Conservation (phyloP, 2,797 vertebrate genomes). For the Falco columbarius region DNA sequence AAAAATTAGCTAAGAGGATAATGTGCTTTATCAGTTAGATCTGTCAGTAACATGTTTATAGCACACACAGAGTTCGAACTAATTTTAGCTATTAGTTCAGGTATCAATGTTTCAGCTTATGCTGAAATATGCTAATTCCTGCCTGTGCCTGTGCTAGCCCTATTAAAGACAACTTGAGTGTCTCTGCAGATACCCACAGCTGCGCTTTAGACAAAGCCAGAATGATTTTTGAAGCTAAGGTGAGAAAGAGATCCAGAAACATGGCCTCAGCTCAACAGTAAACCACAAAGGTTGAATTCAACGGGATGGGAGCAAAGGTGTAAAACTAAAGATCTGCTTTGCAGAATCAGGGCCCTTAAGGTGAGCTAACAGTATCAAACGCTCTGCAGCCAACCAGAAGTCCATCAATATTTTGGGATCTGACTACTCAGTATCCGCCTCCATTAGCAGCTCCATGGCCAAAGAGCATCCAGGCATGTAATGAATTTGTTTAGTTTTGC, state of each 20-base stretch:
- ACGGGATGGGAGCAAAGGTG: neutral
- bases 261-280: neutral
- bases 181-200: neutral
- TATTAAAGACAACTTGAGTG: neutral
- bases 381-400: neutral
- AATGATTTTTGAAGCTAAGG: neutral
- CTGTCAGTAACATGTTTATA: neutral
- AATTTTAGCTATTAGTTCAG: slow-evolving; percentile 11
- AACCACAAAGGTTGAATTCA: neutral
- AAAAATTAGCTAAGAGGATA: neutral
- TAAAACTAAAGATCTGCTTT: neutral
- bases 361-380: neutral
- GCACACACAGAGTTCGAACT: neutral
- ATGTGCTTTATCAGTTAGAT: neutral
- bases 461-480: neutral
- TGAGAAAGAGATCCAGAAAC: neutral
- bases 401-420: neutral
- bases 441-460: neutral
- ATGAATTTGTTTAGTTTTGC: neutral
- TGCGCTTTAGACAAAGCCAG: neutral
- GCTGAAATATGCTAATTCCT: neutral
- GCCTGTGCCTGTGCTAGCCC: neutral
- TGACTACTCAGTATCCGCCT: neutral
- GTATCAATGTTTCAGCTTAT: neutral
- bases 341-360: neutral